Evolutionary conservation across 2,113 vertebrate genomes (phyloP).

Genomic region (Cochlearius cochlearius): DNA sequence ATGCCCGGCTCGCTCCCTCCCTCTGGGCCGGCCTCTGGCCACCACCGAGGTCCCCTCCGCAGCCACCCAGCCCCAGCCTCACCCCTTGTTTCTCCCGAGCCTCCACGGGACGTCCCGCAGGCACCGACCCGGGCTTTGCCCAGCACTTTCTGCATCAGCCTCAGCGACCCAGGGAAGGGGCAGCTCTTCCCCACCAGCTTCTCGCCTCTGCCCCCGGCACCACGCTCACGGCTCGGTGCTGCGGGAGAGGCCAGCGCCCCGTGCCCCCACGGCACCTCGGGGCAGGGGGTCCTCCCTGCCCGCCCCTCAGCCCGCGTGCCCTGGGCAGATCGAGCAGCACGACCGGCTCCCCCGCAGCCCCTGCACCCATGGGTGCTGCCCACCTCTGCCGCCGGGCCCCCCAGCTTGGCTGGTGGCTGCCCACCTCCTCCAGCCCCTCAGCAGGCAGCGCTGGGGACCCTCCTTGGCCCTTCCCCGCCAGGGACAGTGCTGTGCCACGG

Average conservation of each 20-base stretch:
- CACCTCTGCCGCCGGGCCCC: fast-evolving
- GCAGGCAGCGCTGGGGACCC: fast-evolving
- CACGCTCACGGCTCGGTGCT: too few species aligned
- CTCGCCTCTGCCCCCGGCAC: too few species aligned
- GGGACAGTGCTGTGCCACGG: not conserved
- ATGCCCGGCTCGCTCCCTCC: not conserved
- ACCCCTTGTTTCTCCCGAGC: not conserved
- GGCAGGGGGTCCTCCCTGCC: not conserved
- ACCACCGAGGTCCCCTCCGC: not conserved
- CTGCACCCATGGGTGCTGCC: not conserved
- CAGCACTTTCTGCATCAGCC: too few species aligned
- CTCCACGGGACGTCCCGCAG: not conserved
- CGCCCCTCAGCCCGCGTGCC: not conserved
- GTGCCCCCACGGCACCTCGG: not conserved
- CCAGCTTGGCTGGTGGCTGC: not conserved
- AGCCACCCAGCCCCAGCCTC: not conserved
- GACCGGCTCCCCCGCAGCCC: not conserved
- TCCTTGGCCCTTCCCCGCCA: not conserved
- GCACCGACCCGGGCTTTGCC: fast-evolving
- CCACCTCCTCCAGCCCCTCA: not conserved
- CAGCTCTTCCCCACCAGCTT: too few species aligned
- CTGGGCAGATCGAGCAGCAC: not conserved
- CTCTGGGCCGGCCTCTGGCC: too few species aligned
- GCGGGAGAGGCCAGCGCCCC: not conserved
- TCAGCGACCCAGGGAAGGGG: not conserved